A percentile compares a stretch with the other conserved stretches of the same genome.
Evolutionary conservation across 2,797 vertebrate genomes (phyloP).

Genomic region (Anolis apletophallus): DNA sequence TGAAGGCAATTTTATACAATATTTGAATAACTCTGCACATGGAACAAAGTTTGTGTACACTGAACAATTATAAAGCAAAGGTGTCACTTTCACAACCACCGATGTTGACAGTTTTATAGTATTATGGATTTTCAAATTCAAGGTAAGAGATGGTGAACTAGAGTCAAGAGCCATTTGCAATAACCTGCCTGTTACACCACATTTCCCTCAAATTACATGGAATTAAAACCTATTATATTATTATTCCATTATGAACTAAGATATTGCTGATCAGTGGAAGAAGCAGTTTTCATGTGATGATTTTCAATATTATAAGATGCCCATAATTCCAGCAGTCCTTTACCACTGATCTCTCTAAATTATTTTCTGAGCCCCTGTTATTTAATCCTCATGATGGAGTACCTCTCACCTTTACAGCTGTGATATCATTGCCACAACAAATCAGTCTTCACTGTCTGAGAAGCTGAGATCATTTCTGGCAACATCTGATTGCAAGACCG

Average conservation of each 20-base stretch:
- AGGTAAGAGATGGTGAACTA: not conserved
- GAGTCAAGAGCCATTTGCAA: not conserved
- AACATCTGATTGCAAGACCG: not conserved
- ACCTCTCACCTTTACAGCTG: not conserved
- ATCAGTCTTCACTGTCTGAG: not conserved
- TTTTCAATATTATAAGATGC: not conserved
- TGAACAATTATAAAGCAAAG: too few species aligned
- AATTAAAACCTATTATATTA: constrained; percentile 11
- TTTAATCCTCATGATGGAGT: not conserved
- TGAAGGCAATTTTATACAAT: too few species aligned
- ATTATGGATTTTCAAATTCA: too few species aligned
- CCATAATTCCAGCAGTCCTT: not conserved
- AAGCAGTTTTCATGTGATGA: not conserved
- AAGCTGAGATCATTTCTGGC: constrained; percentile 19
- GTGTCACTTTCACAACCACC: too few species aligned
- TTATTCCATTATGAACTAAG: not conserved
- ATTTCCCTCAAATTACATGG: not conserved
- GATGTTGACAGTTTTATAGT: too few species aligned
- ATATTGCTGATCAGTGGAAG: not conserved
- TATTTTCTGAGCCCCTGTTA: not conserved
- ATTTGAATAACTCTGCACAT: too few species aligned
- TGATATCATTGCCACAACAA: not conserved
- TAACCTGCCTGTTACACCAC: not conserved
- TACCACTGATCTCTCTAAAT: constrained; percentile 2
- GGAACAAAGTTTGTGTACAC: too few species aligned